These are phyloP conservation scores for Trididemnum clinides DNA, from an alignment of 23 tunicate genomes.

Conservation along the genomic window DNA sequence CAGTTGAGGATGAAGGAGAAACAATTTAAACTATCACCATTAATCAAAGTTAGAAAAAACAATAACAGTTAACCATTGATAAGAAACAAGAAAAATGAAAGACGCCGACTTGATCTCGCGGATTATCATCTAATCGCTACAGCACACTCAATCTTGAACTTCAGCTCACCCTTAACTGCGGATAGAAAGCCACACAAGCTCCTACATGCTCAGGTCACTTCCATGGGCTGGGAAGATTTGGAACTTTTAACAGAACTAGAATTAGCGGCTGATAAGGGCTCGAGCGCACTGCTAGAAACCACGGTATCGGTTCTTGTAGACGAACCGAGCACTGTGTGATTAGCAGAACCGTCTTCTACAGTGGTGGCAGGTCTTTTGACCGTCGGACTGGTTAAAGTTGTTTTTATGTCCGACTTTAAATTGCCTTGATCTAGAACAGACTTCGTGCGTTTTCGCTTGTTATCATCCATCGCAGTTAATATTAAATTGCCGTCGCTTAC, in stretches of 20 bases:
- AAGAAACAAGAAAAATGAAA: no score
- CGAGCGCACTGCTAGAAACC: neutral
- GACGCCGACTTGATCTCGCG: no score
- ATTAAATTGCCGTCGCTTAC: conserved; percentile 18
- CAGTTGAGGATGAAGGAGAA: no score
- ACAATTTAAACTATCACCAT: no score
- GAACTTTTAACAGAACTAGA: conserved; percentile 39
- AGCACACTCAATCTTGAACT: no score
- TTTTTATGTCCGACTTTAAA: neutral
- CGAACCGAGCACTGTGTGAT: conserved; percentile 42
- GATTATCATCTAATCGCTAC: no score
- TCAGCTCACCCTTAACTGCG: no score
- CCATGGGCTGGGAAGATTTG: conserved; percentile 62
- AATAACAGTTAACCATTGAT: no score
- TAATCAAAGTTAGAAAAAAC: no score
- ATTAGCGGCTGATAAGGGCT: conserved; percentile 20
- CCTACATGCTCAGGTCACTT: conserved; percentile 46
- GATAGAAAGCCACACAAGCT: neutral
- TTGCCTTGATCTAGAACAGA: neutral
- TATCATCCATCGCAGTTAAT: conserved; percentile 3
- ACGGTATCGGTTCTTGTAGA: neutral
- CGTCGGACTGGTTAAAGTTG: neutral
- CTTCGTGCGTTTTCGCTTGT: neutral
- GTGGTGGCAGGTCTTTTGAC: neutral
- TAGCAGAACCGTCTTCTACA: neutral